These are phyloP conservation scores for Osmerus mordax DNA, from an alignment of 2,113 vertebrate species.

Conservation along the genomic window DNA sequence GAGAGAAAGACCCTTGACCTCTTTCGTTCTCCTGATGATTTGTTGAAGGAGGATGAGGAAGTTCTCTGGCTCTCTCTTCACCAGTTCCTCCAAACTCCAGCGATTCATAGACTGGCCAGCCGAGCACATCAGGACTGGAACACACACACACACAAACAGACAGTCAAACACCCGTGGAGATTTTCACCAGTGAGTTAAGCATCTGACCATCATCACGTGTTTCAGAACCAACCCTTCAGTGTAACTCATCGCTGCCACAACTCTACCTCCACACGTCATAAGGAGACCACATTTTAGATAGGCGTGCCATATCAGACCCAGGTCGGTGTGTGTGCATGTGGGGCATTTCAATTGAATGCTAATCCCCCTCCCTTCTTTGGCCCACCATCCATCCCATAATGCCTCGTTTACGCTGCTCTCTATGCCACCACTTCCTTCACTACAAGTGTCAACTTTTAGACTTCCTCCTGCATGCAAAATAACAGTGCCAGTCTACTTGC, in stretches of 20 bases:
- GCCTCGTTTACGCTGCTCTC: constrained; percentile 36
- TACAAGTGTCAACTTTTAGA: constrained; percentile 38
- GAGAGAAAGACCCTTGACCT: constrained; percentile 70
- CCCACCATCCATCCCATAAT: constrained; percentile 3
- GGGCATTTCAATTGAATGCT: constrained; percentile 6
- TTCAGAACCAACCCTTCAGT: no score
- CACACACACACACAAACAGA: constrained; percentile 29
- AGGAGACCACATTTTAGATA: neutral
- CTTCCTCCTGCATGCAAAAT: constrained; percentile 46
- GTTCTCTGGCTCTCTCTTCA: constrained; percentile 87
- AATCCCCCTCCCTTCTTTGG: constrained; percentile 21
- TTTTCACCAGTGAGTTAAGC: neutral
- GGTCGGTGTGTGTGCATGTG: neutral
- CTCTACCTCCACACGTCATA: neutral
- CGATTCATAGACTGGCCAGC: constrained; percentile 92
- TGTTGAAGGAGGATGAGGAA: constrained; percentile 93
- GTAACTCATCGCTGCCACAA: no score
- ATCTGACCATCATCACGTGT: no score
- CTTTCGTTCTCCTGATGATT: constrained; percentile 84
- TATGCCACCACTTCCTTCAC: constrained; percentile 56
- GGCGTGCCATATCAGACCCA: neutral
- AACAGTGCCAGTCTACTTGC: constrained; percentile 28
- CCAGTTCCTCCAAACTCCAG: constrained; percentile 94
- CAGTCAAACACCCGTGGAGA: constrained; percentile 8
- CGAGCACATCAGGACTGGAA: constrained; percentile 59